Base-by-base conservation (phyloP, 1,140 invertebrate genomes). In the Diplogasteroides magnus region DNA sequence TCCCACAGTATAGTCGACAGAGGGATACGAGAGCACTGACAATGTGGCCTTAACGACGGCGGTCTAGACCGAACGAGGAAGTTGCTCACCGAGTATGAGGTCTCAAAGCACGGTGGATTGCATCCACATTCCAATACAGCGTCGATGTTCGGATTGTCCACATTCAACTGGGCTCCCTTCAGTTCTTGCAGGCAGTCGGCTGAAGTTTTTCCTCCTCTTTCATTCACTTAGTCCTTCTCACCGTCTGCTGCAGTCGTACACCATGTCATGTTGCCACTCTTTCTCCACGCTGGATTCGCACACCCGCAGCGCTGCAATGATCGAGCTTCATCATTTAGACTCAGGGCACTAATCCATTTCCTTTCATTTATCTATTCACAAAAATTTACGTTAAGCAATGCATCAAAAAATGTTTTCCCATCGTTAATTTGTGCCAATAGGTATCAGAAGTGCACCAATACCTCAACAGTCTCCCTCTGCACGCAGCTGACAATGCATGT, bases 401-500 rank as follows among this genome's bases (percentile, higher is more conserved):
- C 37, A 19, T 6, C 37, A 11, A 48, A 19, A 11, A 48, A 48
- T 48, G 6, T 19, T 48, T 48, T 48, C 37, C 19, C 19, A 11
- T 19, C 37, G 6, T 48, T 48, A 11, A 6, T 19, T 48, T 48
- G 37, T 11, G 19, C 19, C 6, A 48, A 6, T 6, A 6, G 37
- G 37, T 11, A 48, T 48, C 37, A 48, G 19, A 48, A 48, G 19
- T 11, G 6, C 37, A 6, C 37, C 19, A 6, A 19, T 48, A 48
- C 37, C 37, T 48, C 37, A 19, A 48, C 32, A 15, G 56, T 65
- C 25, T 59, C 27, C 23, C 32, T 2, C 32, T 71, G 69, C 55
- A 32, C 60, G 37, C 69, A 71, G n/a, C 55, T 59, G 37, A 61
- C 59, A 31, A 71, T 60, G 26, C 69, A 71, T 0, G 69, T 66